Evolutionary conservation across 2,113 vertebrate genomes (phyloP).

Genomic region (Pterophyllum scalare): DNA sequence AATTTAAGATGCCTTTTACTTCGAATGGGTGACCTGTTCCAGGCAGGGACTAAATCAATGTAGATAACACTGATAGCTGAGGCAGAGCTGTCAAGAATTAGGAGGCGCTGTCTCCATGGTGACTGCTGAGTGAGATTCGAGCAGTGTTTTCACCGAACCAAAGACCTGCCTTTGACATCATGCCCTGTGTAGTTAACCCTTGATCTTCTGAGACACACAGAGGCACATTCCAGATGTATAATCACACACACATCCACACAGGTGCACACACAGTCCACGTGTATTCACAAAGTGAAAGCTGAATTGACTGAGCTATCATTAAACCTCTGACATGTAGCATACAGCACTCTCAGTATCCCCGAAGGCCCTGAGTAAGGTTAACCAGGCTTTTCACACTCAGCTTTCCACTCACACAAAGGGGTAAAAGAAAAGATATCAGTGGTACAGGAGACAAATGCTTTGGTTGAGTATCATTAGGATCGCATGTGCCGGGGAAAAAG

Average conservation of each 20-base stretch:
- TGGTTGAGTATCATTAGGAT: conserved; percentile 23
- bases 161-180: conserved; percentile 69
- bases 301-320: conserved; percentile 72
- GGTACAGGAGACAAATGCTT: conserved; percentile 35
- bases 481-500: neutral
- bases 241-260: conserved; percentile 23
- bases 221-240: conserved; percentile 38
- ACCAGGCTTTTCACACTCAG: conserved; percentile 71
- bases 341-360: conserved; percentile 59
- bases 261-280: conserved; percentile 14
- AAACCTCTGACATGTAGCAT: conserved; percentile 70
- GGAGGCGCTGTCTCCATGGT: conserved; percentile 69
- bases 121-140: conserved; percentile 65
- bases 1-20: conserved; percentile 23
- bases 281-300: conserved; percentile 31
- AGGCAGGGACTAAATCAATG: conserved; percentile 34
- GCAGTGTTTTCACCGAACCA: conserved; percentile 59
- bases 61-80: conserved; percentile 31
- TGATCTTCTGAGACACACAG: conserved; percentile 64
- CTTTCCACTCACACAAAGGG: conserved; percentile 41
- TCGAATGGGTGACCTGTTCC: too few species aligned
- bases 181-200: conserved; percentile 76
- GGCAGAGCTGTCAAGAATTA: conserved; percentile 49
- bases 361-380: conserved; percentile 71
- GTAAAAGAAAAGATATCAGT: conserved; percentile 34